These are phyloP conservation scores for Caloenas nicobarica DNA, from an alignment of 2,113 vertebrate species.

Conservation along the genomic window DNA sequence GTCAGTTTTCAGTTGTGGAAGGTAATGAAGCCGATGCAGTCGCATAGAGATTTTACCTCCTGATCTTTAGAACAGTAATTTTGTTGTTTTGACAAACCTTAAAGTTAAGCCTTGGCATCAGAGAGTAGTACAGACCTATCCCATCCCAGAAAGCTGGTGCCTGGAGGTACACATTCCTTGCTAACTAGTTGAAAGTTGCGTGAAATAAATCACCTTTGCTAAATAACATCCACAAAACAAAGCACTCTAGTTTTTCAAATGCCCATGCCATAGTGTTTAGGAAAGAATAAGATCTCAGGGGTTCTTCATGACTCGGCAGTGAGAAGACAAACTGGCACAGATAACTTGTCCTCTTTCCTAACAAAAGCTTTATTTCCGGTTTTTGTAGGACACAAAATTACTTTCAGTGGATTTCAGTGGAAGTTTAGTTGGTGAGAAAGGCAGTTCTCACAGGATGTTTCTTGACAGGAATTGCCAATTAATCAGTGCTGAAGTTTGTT, in stretches of 20 bases:
- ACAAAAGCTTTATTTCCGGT: neutral
- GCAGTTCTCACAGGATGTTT: neutral
- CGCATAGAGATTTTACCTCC: neutral
- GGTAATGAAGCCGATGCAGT: neutral
- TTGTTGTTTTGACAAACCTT: neutral
- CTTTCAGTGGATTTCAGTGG: neutral
- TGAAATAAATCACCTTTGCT: neutral
- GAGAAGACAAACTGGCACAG: neutral
- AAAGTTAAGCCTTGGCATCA: neutral
- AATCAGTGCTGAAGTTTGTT: neutral
- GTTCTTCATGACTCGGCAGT: neutral
- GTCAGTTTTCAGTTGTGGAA: neutral
- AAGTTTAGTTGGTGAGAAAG: neutral
- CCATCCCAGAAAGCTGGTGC: neutral
- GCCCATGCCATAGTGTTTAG: accelerated
- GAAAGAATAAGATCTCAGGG: neutral
- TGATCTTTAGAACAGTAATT: neutral
- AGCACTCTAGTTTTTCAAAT: neutral
- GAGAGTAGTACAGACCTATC: neutral
- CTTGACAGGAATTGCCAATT: neutral
- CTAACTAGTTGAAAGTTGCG: neutral
- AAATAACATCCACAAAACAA: neutral
- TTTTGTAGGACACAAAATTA: neutral
- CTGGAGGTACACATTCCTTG: neutral
- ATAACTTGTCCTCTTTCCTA: neutral